These are phyloP conservation scores for Cyanoramphus novaezelandiae DNA, from an alignment of 2,113 vertebrate genomes.

Conservation along the genomic window DNA sequence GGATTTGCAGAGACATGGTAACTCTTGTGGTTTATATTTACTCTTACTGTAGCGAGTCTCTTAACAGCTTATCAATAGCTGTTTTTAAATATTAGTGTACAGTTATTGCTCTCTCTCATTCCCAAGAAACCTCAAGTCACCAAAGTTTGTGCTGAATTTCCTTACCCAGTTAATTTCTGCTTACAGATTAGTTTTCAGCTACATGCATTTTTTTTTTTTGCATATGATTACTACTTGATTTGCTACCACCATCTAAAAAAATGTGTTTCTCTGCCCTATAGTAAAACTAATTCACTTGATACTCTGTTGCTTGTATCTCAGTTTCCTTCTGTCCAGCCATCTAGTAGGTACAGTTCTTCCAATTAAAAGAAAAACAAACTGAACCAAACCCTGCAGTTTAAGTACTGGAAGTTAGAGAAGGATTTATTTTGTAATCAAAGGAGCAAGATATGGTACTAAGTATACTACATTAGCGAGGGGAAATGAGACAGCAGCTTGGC, in stretches of 20 bases:
- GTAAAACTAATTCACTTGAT: not conserved
- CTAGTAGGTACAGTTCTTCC: not conserved
- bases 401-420: not conserved
- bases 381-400: not conserved
- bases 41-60: not conserved
- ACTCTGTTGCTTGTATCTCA: not conserved
- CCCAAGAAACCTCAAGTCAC: not conserved
- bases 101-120: not conserved
- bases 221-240: not conserved
- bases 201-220: not conserved
- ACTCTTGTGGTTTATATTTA: not conserved
- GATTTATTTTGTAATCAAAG: not conserved
- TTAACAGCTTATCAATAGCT: not conserved
- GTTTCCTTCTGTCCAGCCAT: not conserved
- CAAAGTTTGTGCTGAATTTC: not conserved
- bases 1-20: not conserved
- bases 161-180: not conserved
- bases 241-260: not conserved
- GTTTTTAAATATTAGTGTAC: not conserved
- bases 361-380: not conserved
- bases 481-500: not conserved
- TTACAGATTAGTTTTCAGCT: not conserved
- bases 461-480: accelerated
- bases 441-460: not conserved
- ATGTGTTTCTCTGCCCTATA: not conserved